phyloP scores from a whole-genome alignment of 2,797 vertebrate species.

The Psittacula derbiana region DNA sequence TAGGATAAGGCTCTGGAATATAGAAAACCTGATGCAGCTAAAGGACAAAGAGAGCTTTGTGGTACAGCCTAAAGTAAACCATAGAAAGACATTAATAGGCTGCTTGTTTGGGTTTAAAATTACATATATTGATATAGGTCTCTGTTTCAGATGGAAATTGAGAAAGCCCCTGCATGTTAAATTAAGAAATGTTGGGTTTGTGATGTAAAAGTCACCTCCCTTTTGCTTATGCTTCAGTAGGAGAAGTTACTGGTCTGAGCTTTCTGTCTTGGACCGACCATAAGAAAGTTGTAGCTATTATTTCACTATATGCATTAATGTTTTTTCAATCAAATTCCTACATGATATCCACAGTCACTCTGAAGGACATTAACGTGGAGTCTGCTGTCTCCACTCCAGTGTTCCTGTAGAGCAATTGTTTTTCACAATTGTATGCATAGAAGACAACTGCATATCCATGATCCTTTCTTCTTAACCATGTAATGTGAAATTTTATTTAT shows the following conservation, averaged over 20 bases:
- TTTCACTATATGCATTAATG: neutral
- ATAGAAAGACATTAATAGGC: neutral
- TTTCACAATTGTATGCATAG: neutral
- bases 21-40: neutral
- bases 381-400: neutral
- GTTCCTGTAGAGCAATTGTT: neutral
- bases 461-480: neutral
- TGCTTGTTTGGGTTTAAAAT: neutral
- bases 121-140: neutral
- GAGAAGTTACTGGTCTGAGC: neutral
- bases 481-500: neutral
- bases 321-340: neutral
- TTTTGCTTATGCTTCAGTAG: neutral
- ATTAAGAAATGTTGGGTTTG: neutral
- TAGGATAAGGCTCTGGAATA: neutral
- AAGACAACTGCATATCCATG: rapidly evolving
- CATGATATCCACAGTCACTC: rapidly evolving
- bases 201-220: neutral
- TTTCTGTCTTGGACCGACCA: neutral
- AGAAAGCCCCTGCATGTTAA: neutral
- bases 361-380: rapidly evolving
- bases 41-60: constrained; percentile 25
- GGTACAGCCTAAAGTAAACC: neutral
- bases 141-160: neutral
- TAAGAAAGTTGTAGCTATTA: neutral